A percentile compares a stretch with the other conserved stretches of the same genome.
Evolutionary conservation across 2,113 vertebrate species (phyloP).

Genomic region (Zosterops hypoxanthus): DNA sequence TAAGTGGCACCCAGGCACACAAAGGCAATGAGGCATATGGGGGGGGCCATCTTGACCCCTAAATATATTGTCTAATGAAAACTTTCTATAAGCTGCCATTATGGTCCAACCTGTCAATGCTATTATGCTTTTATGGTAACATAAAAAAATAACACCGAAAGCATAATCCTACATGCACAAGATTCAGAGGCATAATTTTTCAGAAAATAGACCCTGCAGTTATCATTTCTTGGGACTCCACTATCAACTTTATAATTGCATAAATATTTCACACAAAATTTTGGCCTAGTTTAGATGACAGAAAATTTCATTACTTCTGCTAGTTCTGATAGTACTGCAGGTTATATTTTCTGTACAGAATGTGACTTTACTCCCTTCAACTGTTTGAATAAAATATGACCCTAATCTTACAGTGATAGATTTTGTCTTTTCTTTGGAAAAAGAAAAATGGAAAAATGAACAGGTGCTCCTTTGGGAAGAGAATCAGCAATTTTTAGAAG

Average conservation of each 20-base stretch:
- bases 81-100: not conserved
- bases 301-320: not conserved
- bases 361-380: not conserved
- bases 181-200: not conserved
- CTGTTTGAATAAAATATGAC: not conserved
- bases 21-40: fast-evolving
- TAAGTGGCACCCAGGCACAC: not conserved
- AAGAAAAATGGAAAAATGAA: not conserved
- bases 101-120: not conserved
- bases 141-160: not conserved
- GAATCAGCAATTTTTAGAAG: not conserved
- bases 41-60: fast-evolving
- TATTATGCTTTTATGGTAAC: not conserved
- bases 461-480: not conserved
- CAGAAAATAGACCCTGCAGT: not conserved
- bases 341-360: not conserved
- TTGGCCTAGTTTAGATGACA: not conserved
- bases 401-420: not conserved
- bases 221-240: not conserved
- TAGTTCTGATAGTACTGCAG: not conserved
- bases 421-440: not conserved
- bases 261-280: not conserved
- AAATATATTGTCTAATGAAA: not conserved
- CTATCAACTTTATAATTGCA: not conserved
- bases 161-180: not conserved